phyloP scores from a whole-genome alignment of 2,797 vertebrate species.

The Periophthalmus magnuspinnatus region DNA sequence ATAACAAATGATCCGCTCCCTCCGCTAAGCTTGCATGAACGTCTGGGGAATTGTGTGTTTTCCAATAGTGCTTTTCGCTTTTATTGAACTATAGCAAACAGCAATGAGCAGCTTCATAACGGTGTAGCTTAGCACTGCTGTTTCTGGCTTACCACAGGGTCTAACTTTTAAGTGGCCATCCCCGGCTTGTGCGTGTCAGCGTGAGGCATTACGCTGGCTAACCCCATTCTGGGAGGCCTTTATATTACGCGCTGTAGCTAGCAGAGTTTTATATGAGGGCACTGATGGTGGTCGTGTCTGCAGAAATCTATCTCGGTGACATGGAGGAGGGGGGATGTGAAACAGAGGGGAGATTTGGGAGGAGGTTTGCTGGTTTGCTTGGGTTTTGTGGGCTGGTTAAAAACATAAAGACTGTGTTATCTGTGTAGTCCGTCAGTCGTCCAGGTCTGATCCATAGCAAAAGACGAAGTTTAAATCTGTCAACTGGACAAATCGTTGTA shows the following conservation, averaged over 20 bases:
- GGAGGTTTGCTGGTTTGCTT: constrained; percentile 12
- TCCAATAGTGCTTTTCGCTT: constrained; percentile 14
- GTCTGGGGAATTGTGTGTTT: neutral
- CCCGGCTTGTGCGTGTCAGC: constrained; percentile 58
- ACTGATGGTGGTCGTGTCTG: constrained; percentile 38
- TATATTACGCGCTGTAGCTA: constrained; percentile 47
- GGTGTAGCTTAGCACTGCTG: constrained; percentile 45
- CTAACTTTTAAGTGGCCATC: constrained; percentile 67
- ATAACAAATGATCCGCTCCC: neutral
- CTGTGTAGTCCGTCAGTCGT: too few species aligned
- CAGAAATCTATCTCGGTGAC: constrained; percentile 48
- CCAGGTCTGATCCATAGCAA: too few species aligned
- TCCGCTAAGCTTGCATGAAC: neutral
- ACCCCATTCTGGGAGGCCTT: constrained; percentile 57
- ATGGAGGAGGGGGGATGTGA: constrained; percentile 16
- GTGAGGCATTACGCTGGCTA: constrained; percentile 58
- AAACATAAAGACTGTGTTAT: neutral
- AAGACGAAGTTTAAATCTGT: too few species aligned
- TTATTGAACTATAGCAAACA: constrained; percentile 32
- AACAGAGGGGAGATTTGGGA: constrained; percentile 8
- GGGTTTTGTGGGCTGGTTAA: neutral
- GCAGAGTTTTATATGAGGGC: constrained; percentile 44
- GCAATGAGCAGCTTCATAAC: constrained; percentile 49
- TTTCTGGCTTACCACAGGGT: constrained; percentile 48
- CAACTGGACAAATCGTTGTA: too few species aligned